Conservation (phyloP, 1,140 invertebrate species). For the Plectus sambesii region DNA sequence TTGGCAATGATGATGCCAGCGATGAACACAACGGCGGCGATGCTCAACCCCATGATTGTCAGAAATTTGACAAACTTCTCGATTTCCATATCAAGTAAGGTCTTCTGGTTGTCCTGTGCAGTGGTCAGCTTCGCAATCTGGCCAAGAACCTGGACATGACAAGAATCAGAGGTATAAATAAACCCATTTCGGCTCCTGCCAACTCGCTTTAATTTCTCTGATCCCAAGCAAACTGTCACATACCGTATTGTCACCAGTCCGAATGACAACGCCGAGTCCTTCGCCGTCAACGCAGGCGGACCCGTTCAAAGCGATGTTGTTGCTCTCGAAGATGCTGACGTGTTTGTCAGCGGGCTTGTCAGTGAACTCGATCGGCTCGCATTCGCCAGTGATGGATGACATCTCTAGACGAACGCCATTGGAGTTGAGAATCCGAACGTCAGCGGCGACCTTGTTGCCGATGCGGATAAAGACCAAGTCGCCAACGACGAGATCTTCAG, state of each 20-base stretch:
- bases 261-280: slow-evolving; percentile 29
- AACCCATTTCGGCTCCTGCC: no score
- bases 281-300: slow-evolving; percentile 36
- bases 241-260: slow-evolving; percentile 32
- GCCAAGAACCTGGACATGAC: no score
- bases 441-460: slow-evolving; percentile 83
- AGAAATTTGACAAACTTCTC: no score
- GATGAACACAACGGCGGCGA: slow-evolving; percentile 11
- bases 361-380: slow-evolving; percentile 51
- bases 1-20: slow-evolving; percentile 25
- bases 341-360: slow-evolving; percentile 21
- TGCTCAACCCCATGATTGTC: slow-evolving; percentile 5
- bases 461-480: slow-evolving; percentile 89
- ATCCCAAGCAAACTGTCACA: no score
- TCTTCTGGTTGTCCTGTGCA: no score
- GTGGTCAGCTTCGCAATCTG: no score
- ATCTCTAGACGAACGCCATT: slow-evolving; percentile 57
- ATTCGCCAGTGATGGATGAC: slow-evolving; percentile 65
- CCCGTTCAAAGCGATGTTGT: slow-evolving; percentile 37
- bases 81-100: no score
- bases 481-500: slow-evolving; percentile 78
- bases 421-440: slow-evolving; percentile 77
- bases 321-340: slow-evolving; percentile 32
- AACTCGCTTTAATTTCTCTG: no score
- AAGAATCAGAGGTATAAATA: no score